Conservation (phyloP, 2,113 vertebrate genomes). For the Pomatostomus ruficeps region DNA sequence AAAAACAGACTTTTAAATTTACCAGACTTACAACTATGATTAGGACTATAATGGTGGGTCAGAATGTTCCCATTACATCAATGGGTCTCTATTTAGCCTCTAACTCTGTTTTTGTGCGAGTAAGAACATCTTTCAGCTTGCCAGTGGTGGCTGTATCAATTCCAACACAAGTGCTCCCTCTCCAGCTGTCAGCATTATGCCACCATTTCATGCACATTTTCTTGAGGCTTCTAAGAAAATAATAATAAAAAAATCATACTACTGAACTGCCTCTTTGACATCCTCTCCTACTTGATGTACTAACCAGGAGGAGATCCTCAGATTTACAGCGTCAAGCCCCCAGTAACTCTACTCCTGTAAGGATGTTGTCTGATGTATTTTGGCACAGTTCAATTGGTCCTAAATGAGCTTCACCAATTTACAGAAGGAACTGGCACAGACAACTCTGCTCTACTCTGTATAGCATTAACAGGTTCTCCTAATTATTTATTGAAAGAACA, state of each 20-base stretch:
- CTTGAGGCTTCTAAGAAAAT: not conserved
- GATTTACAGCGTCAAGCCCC: not conserved
- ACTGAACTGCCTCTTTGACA: not conserved
- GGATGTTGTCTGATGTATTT: not conserved
- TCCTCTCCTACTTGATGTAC: not conserved
- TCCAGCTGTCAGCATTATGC: not conserved
- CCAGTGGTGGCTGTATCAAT: not conserved
- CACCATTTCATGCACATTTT: not conserved
- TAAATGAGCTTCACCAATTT: not conserved
- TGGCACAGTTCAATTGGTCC: not conserved
- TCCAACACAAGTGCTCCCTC: not conserved
- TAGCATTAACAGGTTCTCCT: slow-evolving; percentile 31
- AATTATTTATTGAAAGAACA: slow-evolving; percentile 45
- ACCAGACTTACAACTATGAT: not conserved
- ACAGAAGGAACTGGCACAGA: slow-evolving; percentile 39
- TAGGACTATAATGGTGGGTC: slow-evolving; percentile 1
- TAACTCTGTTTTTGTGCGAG: not conserved
- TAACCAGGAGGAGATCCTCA: not conserved
- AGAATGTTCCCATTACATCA: slow-evolving; percentile 29
- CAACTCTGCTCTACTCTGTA: not conserved
- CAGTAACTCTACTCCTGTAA: not conserved
- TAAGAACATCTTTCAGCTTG: not conserved
- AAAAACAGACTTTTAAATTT: slow-evolving; percentile 23
- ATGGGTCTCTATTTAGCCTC: not conserved
- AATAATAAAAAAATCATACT: not conserved